A percentile compares a stretch with the other conserved stretches of the same genome.
phyloP scores from a whole-genome alignment of 1,140 invertebrate genomes.

The Anastrepha ludens region DNA sequence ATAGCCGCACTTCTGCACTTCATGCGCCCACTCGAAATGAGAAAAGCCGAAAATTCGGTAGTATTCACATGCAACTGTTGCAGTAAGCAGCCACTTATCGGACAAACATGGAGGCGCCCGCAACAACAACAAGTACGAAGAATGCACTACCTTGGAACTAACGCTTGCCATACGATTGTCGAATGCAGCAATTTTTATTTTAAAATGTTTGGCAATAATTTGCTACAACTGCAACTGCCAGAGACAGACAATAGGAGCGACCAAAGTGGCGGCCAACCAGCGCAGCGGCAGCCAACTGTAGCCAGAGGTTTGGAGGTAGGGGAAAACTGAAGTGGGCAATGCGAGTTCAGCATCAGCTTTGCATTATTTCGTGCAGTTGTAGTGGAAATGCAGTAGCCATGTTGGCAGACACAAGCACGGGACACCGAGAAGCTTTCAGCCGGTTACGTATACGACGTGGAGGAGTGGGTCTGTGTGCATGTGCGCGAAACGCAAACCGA shows the following conservation, averaged over 20 bases:
- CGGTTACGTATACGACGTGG: slow-evolving; percentile 35
- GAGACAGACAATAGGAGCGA: slow-evolving; percentile 28
- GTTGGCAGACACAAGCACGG: not conserved
- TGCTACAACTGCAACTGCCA: slow-evolving; percentile 21
- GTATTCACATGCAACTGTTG: not conserved
- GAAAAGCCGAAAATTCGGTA: slow-evolving; percentile 28
- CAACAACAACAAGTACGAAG: not conserved
- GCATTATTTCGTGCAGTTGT: not conserved
- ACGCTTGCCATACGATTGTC: not conserved
- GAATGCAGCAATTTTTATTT: slow-evolving; percentile 28
- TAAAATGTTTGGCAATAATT: slow-evolving; percentile 43
- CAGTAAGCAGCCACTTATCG: not conserved
- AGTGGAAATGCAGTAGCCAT: not conserved
- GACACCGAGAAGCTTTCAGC: not conserved
- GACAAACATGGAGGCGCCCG: slow-evolving; percentile 11
- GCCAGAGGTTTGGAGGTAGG: not conserved
- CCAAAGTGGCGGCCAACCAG: not conserved
- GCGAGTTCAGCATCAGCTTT: not conserved
- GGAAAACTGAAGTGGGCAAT: too few relatives aligned
- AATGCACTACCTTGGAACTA: not conserved
- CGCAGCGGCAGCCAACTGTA: not conserved
- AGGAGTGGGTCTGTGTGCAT: not conserved
- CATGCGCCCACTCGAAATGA: not conserved
- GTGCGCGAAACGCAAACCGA: not conserved
- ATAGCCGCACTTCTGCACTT: slow-evolving; percentile 6